Evolutionary conservation across 23 tunicate species (phyloP).

Genomic region (Diplosoma virens): DNA sequence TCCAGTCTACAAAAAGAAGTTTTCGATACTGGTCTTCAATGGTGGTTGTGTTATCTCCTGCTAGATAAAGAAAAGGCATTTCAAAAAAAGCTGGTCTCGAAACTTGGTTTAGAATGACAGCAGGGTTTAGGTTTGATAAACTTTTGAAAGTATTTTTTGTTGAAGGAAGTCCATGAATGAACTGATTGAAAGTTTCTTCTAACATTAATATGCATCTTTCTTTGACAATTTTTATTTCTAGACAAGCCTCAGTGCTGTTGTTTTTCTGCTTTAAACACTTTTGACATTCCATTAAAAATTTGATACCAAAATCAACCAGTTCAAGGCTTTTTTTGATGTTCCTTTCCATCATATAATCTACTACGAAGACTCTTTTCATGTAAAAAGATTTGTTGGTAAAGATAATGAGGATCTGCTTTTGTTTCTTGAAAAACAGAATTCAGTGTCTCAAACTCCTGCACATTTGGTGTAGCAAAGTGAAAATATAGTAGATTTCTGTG

Average conservation of each 20-base stretch:
- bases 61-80: neutral
- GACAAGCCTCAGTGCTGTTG: neutral
- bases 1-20: neutral
- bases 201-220: constrained; percentile 1
- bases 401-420: neutral
- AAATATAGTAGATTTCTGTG: too few species aligned
- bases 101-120: neutral
- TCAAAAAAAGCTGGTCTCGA: neutral
- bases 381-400: constrained; percentile 4
- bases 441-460: constrained; percentile 14
- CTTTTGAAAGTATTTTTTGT: neutral
- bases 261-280: neutral
- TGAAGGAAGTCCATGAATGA: neutral
- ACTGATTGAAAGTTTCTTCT: neutral
- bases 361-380: constrained; percentile 8
- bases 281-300: constrained; percentile 7
- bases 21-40: neutral
- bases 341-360: too few species aligned
- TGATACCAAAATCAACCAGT: constrained; percentile 13
- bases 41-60: neutral
- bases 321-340: neutral
- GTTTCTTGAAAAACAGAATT: constrained; percentile 8
- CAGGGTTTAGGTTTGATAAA: neutral
- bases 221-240: constrained; percentile 1
- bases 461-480: too few species aligned